Conservation (phyloP, 1,140 invertebrate species). For the Drosophila rhopaloa region DNA sequence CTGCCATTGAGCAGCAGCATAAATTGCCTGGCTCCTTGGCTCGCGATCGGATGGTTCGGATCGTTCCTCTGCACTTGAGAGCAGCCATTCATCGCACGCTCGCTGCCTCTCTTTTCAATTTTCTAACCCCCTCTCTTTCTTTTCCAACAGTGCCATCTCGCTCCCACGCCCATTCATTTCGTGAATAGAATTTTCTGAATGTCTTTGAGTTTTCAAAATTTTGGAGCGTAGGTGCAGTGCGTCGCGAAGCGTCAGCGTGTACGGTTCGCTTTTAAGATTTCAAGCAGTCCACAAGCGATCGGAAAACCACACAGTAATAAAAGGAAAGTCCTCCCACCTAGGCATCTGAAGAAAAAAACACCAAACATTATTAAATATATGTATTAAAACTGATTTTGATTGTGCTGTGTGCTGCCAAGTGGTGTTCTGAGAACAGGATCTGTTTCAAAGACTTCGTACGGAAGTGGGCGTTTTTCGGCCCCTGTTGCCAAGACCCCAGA, state of each 20-base stretch:
- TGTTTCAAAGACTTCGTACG: constrained; percentile 7
- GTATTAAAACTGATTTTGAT: background rate
- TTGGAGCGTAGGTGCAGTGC: constrained; percentile 84
- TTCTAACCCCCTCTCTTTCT: constrained; percentile 19
- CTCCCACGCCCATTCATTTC: constrained; percentile 55
- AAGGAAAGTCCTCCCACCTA: constrained; percentile 15
- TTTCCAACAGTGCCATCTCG: constrained; percentile 17
- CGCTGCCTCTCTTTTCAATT: constrained; percentile 27
- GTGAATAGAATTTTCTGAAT: constrained; percentile 77
- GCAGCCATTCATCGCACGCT: constrained; percentile 19
- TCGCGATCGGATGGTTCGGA: constrained; percentile 38
- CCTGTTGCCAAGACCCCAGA: constrained; percentile 60
- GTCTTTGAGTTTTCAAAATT: constrained; percentile 82
- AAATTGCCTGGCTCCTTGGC: constrained; percentile 73
- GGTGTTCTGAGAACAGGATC: constrained; percentile 30
- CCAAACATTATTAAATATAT: background rate
- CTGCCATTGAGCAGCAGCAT: constrained; percentile 66
- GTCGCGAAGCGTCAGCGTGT: constrained; percentile 81
- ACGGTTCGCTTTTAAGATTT: constrained; percentile 57
- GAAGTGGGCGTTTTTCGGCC: constrained; percentile 57
- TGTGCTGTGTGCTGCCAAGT: constrained; percentile 2
- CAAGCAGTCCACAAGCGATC: constrained; percentile 1
- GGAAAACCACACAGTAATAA: constrained; percentile 17
- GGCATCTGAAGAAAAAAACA: constrained; percentile 2
- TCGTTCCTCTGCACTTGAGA: constrained; percentile 64